These are phyloP conservation scores for Caenorhabditis sp. DNA, from an alignment of 2,888 invertebrate genomes.

Conservation along the genomic window DNA sequence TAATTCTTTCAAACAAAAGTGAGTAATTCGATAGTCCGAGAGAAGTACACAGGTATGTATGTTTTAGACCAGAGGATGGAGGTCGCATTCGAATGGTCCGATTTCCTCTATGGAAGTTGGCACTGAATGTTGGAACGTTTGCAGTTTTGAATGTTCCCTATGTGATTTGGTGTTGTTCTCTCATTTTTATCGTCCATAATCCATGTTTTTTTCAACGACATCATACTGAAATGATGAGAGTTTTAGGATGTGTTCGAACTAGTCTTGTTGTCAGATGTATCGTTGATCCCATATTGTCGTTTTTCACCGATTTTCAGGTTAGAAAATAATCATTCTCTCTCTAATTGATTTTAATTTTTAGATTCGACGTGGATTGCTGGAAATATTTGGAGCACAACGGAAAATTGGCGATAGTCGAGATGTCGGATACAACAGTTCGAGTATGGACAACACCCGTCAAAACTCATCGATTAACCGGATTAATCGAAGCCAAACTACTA, in stretches of 20 bases:
- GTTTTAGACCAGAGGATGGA: slow-evolving; percentile 30
- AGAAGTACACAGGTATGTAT: too few species aligned
- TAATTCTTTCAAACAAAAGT: slow-evolving; percentile 54
- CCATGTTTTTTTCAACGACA: slow-evolving; percentile 61
- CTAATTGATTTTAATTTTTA: slow-evolving; percentile 7
- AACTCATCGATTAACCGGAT: slow-evolving; percentile 38
- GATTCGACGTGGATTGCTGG: slow-evolving; percentile 39
- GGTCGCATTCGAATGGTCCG: slow-evolving; percentile 47
- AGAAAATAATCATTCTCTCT: too few species aligned
- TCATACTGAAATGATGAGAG: slow-evolving; percentile 57
- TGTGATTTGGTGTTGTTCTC: slow-evolving; percentile 56
- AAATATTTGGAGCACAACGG: slow-evolving; percentile 29
- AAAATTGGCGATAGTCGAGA: slow-evolving; percentile 24
- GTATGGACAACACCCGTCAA: slow-evolving; percentile 19
- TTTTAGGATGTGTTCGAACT: slow-evolving; percentile 48
- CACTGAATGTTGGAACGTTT: slow-evolving; percentile 65
- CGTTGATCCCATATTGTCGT: slow-evolving; percentile 63
- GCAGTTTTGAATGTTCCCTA: slow-evolving; percentile 64
- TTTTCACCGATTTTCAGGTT: slow-evolving; percentile 67
- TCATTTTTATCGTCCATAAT: slow-evolving; percentile 41
- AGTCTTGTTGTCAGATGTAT: slow-evolving; percentile 58
- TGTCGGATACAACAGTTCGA: slow-evolving; percentile 34
- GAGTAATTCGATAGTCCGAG: slow-evolving; percentile 1
- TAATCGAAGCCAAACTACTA: slow-evolving; percentile 43
- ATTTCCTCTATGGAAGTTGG: slow-evolving; percentile 68